Evolutionary conservation across 23 tunicate genomes (phyloP), one percentile per base, ranked within the genome.

Genomic region (Styela clava): DNA sequence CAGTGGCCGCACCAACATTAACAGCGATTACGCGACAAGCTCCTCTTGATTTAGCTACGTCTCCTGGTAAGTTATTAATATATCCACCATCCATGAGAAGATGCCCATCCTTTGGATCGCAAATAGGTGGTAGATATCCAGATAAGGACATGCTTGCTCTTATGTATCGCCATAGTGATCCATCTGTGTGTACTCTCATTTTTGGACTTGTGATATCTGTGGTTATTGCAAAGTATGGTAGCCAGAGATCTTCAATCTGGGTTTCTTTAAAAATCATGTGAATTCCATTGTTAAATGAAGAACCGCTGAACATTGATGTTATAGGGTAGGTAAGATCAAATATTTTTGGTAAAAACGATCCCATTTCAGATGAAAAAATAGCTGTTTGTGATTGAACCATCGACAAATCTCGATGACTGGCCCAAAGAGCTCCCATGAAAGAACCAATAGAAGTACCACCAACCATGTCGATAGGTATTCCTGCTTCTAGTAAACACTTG

Each of bases 361-460:
- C 64, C 94, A 96, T 96, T 35, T 91, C 92, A 2, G 83, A 65
- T 78, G 87, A 91, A 28, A 91, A 78, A 2, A 84, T 30, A n/a
- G 76, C 16, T 35, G 86, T 79, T 33, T 83, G 83, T 70, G 85
- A 90, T 51, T 81, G 67, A 52, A 84, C 68, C 31, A 80, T 85
- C 2, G 69, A 62, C 21, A 91, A 31, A 65, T 96, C 86, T 1
- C 99, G 79, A 34, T 85, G 89, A 16, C 86, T 88, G 23, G 97
- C 89, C 89, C 92, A 96, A 67, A 96, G 68, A 2, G 89, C 99
- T 2, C 99, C 99, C 73, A 96, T 71, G 62, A 96, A 87, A 22
- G 97, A 86, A n/a, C 99, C 99, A 61, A 96, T 90, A 0, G 99
- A 96, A 2, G 99, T 96, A 1, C 99, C 99, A 21, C 99, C 99